Evolutionary conservation across 2,888 invertebrate species (phyloP).

Genomic region (Stenchaetothrips biformis): DNA sequence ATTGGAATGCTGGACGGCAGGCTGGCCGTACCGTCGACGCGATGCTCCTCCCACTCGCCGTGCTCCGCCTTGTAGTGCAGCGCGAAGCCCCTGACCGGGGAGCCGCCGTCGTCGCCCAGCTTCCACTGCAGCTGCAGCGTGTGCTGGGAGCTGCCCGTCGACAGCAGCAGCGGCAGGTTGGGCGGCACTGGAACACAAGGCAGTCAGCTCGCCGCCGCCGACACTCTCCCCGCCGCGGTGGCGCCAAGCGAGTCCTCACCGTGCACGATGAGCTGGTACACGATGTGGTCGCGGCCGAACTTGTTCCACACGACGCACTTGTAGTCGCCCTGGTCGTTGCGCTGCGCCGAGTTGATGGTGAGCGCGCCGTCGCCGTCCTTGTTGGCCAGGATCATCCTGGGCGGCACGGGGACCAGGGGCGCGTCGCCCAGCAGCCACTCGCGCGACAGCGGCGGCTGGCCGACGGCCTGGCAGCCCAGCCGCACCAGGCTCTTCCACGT

Average conservation of each 20-base stretch:
- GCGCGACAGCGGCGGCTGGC: slow-evolving; percentile 53
- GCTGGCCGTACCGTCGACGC: slow-evolving; percentile 37
- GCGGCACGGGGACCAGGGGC: slow-evolving; percentile 63
- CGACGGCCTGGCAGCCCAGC: slow-evolving; percentile 61
- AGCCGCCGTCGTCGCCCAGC: slow-evolving; percentile 42
- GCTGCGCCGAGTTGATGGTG: slow-evolving; percentile 52
- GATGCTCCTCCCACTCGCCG: slow-evolving; percentile 41
- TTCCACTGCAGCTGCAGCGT: slow-evolving; percentile 43
- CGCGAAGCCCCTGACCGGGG: slow-evolving; percentile 40
- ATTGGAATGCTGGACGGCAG: no score
- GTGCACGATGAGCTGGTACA: slow-evolving; percentile 39
- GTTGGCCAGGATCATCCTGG: slow-evolving; percentile 56
- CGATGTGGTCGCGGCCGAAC: slow-evolving; percentile 38
- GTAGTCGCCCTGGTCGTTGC: slow-evolving; percentile 40
- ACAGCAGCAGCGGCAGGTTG: slow-evolving; percentile 41
- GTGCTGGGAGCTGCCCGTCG: slow-evolving; percentile 39
- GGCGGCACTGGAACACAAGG: slow-evolving; percentile 40
- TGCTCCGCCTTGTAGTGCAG: slow-evolving; percentile 42
- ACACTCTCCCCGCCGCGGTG: no score
- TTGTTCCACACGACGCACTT: slow-evolving; percentile 39
- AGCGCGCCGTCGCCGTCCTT: slow-evolving; percentile 58
- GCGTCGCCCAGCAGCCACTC: slow-evolving; percentile 65
- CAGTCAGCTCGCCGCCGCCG: neutral
- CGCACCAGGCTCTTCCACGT: slow-evolving; percentile 64
- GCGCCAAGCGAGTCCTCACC: slow-evolving; percentile 35